phyloP scores from a whole-genome alignment of 37 sponge, comb jelly and placozoan species.

The Haliclona indistincta region DNA sequence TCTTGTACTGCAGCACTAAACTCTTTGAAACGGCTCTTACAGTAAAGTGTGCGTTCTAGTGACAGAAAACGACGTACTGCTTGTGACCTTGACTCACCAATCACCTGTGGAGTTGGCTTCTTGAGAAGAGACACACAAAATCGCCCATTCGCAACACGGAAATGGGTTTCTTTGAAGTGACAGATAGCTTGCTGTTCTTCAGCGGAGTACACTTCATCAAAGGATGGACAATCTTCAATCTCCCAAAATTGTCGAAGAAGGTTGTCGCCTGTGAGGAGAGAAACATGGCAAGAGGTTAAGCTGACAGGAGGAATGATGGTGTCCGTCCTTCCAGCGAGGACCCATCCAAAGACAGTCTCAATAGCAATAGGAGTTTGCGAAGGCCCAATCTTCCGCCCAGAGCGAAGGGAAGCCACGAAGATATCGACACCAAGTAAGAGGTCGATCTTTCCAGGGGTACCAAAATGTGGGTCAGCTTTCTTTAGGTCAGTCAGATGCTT shows the following conservation, averaged over 20 bases:
- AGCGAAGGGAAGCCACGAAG: slow-evolving; percentile 1
- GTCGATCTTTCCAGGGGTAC: slow-evolving; percentile 17
- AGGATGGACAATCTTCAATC: slow-evolving; percentile 19
- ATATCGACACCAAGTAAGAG: slow-evolving; percentile 18
- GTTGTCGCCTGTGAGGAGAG: slow-evolving; percentile 22
- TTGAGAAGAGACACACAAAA: slow-evolving; percentile 13
- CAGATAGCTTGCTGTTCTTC: slow-evolving; percentile 17
- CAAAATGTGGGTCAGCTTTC: slow-evolving; percentile 29
- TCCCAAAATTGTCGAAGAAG: slow-evolving; percentile 20
- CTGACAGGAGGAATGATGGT: not conserved
- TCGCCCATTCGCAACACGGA: slow-evolving; percentile 8
- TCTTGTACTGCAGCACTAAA: slow-evolving; percentile 33
- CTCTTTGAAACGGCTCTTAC: slow-evolving; percentile 14
- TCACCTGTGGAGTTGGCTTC: not conserved
- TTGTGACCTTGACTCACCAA: slow-evolving; percentile 29
- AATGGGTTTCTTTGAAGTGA: slow-evolving; percentile 21
- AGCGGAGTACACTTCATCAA: not conserved
- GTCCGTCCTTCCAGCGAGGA: slow-evolving; percentile 23
- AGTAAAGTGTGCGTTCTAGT: slow-evolving; percentile 14
- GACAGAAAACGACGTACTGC: slow-evolving; percentile 26
- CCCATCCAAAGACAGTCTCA: slow-evolving; percentile 48
- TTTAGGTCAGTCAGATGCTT: too few species aligned
- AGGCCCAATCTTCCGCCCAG: slow-evolving; percentile 35
- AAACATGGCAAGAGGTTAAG: not conserved
- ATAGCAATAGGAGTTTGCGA: slow-evolving; percentile 13